phyloP scores from a whole-genome alignment of 2,888 invertebrate species.

The Phortica magna region DNA sequence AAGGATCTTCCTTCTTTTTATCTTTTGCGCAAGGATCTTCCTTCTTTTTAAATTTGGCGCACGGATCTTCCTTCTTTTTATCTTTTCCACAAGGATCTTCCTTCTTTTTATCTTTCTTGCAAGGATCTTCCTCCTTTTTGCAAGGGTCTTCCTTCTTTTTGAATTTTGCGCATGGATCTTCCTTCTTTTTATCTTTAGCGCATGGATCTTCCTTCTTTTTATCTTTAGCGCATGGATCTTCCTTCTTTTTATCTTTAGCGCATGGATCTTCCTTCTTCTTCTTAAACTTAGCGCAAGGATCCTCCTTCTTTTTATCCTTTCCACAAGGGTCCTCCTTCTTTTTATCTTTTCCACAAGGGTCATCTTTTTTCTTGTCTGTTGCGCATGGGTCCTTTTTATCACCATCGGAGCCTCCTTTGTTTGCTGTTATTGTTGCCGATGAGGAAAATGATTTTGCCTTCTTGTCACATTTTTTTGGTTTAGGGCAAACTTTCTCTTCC shows the following conservation, averaged over 20 bases:
- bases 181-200: slow-evolving; percentile 16
- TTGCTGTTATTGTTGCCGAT: slow-evolving; percentile 41
- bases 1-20: slow-evolving; percentile 24
- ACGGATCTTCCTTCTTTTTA: not conserved
- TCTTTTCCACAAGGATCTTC: slow-evolving; percentile 39
- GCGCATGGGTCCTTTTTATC: slow-evolving; percentile 6
- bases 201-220: not conserved
- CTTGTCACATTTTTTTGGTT: slow-evolving; percentile 42
- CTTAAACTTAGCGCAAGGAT: slow-evolving; percentile 21
- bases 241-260: slow-evolving; percentile 28
- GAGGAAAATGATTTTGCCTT: slow-evolving; percentile 27
- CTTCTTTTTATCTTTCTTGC: slow-evolving; percentile 27
- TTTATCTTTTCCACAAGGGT: not conserved
- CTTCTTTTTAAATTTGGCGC: slow-evolving; percentile 21
- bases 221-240: slow-evolving; percentile 3
- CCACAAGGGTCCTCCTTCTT: not conserved
- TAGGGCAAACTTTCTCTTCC: slow-evolving; percentile 18
- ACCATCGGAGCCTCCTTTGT: slow-evolving; percentile 37
- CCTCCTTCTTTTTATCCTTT: slow-evolving; percentile 19
- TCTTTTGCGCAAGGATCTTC: slow-evolving; percentile 28
- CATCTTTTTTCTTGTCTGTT: slow-evolving; percentile 19
- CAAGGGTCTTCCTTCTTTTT: slow-evolving; percentile 1
- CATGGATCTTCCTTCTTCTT: slow-evolving; percentile 37
- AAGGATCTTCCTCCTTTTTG: slow-evolving; percentile 33
- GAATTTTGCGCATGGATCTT: not conserved